Conservation (phyloP, 1,140 invertebrate genomes). For the Branchinecta lindahli region DNA sequence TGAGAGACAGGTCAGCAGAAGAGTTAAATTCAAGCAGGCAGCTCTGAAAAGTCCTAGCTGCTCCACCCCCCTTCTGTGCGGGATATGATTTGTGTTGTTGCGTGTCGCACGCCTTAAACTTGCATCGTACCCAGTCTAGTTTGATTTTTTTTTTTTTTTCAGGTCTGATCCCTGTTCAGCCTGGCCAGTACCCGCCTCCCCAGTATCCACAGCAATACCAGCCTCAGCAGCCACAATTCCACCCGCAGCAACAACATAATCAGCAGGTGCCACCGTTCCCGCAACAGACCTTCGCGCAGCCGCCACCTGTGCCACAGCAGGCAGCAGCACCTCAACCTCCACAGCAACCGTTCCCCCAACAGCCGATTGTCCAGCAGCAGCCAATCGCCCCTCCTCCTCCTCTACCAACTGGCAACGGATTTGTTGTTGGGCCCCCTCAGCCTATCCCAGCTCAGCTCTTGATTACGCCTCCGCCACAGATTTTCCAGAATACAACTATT, state of each 20-base stretch:
- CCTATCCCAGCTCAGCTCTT: not conserved
- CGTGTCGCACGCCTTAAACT: too few relatives aligned
- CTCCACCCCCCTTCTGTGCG: too few relatives aligned
- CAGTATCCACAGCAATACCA: constrained; percentile 14
- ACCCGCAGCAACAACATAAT: not conserved
- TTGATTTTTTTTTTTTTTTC: not conserved
- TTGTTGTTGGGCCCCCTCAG: not conserved
- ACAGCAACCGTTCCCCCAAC: constrained; percentile 14
- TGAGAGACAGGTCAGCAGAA: too few relatives aligned
- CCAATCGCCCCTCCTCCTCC: constrained; percentile 37
- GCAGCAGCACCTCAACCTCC: constrained; percentile 20
- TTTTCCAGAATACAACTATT: not conserved
- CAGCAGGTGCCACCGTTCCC: not conserved
- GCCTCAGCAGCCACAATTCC: constrained; percentile 12
- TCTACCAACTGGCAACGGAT: not conserved
- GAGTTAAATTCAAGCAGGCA: too few relatives aligned
- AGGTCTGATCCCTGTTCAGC: not conserved
- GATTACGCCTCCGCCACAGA: not conserved
- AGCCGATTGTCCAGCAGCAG: constrained; percentile 27
- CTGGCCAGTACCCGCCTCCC: constrained; percentile 15
- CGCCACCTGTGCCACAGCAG: not conserved
- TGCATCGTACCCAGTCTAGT: too few relatives aligned
- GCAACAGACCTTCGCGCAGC: constrained; percentile 25
- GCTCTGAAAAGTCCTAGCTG: too few relatives aligned
- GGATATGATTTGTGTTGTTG: too few relatives aligned